Evolutionary conservation across 2,113 vertebrate species (phyloP).

Genomic region (Marmota flaviventris): DNA sequence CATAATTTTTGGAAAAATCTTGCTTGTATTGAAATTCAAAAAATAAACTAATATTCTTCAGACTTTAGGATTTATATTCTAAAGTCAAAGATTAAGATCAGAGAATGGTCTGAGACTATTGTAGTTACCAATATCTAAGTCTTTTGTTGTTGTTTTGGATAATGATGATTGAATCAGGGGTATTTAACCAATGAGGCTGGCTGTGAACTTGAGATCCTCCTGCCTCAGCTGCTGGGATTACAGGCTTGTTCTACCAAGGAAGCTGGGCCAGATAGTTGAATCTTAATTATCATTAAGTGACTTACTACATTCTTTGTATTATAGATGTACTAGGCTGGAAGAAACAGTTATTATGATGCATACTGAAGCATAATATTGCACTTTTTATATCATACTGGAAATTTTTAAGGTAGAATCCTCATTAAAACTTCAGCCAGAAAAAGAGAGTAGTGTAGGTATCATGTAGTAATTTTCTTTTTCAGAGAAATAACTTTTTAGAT

Average conservation of each 20-base stretch:
- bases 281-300: slow-evolving; percentile 37
- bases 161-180: no score
- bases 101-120: slow-evolving; percentile 11
- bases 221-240: no score
- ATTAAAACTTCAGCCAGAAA: neutral
- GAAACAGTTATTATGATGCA: neutral
- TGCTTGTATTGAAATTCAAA: slow-evolving; percentile 39
- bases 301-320: neutral
- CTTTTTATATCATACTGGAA: slow-evolving; percentile 6
- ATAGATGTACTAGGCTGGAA: neutral
- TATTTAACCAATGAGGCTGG: no score
- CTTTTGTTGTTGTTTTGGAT: neutral
- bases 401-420: neutral
- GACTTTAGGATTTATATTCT: slow-evolving; percentile 3
- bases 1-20: neutral
- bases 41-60: neutral
- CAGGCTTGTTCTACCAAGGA: no score
- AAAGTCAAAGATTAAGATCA: slow-evolving; percentile 33
- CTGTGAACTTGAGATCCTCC: no score
- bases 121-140: neutral
- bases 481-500: neutral
- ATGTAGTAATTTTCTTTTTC: neutral
- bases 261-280: neutral
- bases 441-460: neutral
- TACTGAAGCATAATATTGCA: neutral